A percentile compares a stretch with the other conserved stretches of the same genome.
Conservation (phyloP, 2,113 vertebrate species). For the Corythoichthys haematopterus region DNA sequence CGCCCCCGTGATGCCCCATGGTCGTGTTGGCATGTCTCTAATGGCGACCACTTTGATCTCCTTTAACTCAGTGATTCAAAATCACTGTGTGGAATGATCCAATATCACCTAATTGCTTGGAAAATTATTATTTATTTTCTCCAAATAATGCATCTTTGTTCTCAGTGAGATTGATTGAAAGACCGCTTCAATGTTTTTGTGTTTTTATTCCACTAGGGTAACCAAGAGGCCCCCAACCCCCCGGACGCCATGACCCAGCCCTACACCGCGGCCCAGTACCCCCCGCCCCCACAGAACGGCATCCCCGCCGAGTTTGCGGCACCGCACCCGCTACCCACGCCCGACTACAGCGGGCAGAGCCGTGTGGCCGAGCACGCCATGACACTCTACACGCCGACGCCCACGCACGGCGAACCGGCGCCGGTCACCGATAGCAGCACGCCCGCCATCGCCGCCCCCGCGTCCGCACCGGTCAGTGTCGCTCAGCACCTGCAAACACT, state of each 20-base stretch:
- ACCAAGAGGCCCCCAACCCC: constrained; percentile 89
- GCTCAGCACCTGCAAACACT: constrained; percentile 58
- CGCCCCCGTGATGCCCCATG: constrained; percentile 15
- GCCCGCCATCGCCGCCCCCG: constrained; percentile 79
- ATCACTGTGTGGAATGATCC: background rate
- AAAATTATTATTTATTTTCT: background rate
- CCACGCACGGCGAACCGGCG: constrained; percentile 84
- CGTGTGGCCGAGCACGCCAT: constrained; percentile 86
- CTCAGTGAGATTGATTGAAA: background rate
- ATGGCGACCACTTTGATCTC: constrained; percentile 24
- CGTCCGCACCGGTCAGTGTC: constrained; percentile 84
- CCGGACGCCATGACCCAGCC: constrained; percentile 94
- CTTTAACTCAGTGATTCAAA: constrained; percentile 3
- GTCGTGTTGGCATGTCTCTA: constrained; percentile 12
- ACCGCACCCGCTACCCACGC: constrained; percentile 80
- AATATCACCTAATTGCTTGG: background rate
- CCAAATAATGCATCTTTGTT: background rate
- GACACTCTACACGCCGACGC: constrained; percentile 90
- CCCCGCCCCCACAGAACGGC: constrained; percentile 86
- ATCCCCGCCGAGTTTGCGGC: constrained; percentile 84
- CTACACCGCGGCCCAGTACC: constrained; percentile 87
- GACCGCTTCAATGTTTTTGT: background rate
- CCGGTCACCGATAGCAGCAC: constrained; percentile 81
- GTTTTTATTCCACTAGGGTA: constrained; percentile 73
- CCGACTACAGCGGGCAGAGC: constrained; percentile 88